These are phyloP conservation scores for Dicyrtomina minuta DNA, from an alignment of 2,888 invertebrate genomes.

Conservation along the genomic window DNA sequence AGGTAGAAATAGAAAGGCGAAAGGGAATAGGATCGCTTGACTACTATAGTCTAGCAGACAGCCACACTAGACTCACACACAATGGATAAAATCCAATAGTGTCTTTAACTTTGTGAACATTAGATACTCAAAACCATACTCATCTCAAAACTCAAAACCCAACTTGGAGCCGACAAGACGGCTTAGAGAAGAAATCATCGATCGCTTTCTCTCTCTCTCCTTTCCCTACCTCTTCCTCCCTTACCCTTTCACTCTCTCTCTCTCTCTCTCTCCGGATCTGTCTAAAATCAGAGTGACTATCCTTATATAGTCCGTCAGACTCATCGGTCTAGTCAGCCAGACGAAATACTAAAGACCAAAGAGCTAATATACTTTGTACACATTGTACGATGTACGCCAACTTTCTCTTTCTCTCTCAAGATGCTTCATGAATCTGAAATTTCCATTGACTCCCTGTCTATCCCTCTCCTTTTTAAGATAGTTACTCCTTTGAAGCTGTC, in stretches of 20 bases:
- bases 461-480: not conserved
- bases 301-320: no score
- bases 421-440: conserved; percentile 25
- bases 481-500: no score
- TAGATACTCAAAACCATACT: conserved; percentile 4
- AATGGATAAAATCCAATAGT: conserved; percentile 15
- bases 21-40: not conserved
- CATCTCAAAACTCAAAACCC: conserved; percentile 26
- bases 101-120: conserved; percentile 12
- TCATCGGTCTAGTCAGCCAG: not conserved
- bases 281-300: not conserved
- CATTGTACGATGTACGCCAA: no score
- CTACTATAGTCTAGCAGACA: no score
- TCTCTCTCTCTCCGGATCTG: not conserved
- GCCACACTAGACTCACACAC: not conserved
- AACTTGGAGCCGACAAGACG: conserved; percentile 21
- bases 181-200: conserved; percentile 10
- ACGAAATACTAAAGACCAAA: no score
- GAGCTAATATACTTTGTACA: no score
- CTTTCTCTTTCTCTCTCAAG: conserved; percentile 7
- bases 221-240: not conserved
- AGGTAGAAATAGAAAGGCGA: conserved; percentile 2
- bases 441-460: conserved; percentile 8
- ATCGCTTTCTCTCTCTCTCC: conserved; percentile 16
- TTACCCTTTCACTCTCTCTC: not conserved